Base-by-base conservation (phyloP, 2,113 vertebrate species). In the Albula glossodonta region DNA sequence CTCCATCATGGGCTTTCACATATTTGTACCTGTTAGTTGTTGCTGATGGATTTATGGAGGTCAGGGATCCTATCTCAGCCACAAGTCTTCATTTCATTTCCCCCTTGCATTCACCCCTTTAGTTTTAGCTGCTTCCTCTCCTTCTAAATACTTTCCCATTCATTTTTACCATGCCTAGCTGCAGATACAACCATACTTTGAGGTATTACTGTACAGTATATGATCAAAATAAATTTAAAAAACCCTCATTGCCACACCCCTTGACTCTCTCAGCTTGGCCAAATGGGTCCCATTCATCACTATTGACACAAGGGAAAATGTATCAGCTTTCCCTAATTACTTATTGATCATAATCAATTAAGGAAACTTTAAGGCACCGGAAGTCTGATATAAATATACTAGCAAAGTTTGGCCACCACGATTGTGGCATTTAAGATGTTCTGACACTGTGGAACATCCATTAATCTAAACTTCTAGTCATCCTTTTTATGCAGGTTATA, bases 381-480 rank as follows among this genome's bases (percentile, higher is more conserved):
- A 89, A 95, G 89, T 87, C 93, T 94, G 95, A 91, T 92, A 95
- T 95, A 96, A 96, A 96, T 96, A 96, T 89, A 92, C 95, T 96
- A 94, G 94, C 92, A 95, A 95, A 95, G 93, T 96, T 96, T 95
- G 95, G 91, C 94, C 94, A 91, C 90, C 95, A 94, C 93, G 94
- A 96, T 96, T 96, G 92, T 97, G 96, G 96, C 96, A 97, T 96
- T 96, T 97, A 96, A 96, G 96, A 96, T 96, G 95, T 96, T 95
- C 94, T 95, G 95, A 96, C 96, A 96, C 94, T 95, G 92, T 93
- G 94, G 95, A 93, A 94, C 92, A 92, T 94, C 95, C 96, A 96
- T 97, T 96, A 96, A 96, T 97, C 96, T 97, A 95, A 94, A 95
- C 95, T 96, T 97, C n/a, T n/a, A n/a, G 96, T 97, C 96, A 96